These are phyloP conservation scores for Melierax canorus DNA, from an alignment of 2,113 vertebrate genomes.

Conservation along the genomic window DNA sequence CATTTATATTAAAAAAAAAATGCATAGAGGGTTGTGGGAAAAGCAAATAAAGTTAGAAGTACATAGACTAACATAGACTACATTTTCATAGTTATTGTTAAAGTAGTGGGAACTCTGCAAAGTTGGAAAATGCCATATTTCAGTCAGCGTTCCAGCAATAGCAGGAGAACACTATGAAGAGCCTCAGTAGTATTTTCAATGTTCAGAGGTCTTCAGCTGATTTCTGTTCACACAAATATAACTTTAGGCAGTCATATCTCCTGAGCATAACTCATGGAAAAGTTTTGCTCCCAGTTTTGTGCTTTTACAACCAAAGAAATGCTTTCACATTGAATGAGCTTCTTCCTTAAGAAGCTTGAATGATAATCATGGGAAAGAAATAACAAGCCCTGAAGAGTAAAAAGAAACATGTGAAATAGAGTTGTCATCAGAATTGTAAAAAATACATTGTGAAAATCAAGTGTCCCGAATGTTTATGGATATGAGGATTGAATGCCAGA, in stretches of 20 bases:
- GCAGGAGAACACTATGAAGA: not conserved
- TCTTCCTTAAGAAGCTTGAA: not conserved
- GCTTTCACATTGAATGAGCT: not conserved
- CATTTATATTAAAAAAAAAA: not conserved
- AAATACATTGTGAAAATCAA: not conserved
- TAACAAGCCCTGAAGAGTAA: not conserved
- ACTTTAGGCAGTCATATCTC: not conserved
- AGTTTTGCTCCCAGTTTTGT: not conserved
- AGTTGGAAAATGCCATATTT: not conserved
- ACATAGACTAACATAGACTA: not conserved
- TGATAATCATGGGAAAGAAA: not conserved
- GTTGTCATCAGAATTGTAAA: not conserved
- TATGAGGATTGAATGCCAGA: not conserved
- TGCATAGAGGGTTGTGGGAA: not conserved
- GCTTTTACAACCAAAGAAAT: not conserved
- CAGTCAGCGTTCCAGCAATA: not conserved
- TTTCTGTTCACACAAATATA: not conserved
- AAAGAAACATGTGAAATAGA: not conserved
- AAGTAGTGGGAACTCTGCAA: not conserved
- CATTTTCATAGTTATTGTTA: not conserved
- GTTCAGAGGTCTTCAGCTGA: not conserved
- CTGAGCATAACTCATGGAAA: not conserved
- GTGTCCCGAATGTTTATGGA: not conserved
- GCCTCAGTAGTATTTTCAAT: not conserved
- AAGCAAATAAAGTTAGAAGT: not conserved